Percentiles rank a stretch among this genome's conserved stretches.
Evolutionary conservation across 1,140 invertebrate genomes (phyloP).

Genomic region (Zaprionus africanus): DNA sequence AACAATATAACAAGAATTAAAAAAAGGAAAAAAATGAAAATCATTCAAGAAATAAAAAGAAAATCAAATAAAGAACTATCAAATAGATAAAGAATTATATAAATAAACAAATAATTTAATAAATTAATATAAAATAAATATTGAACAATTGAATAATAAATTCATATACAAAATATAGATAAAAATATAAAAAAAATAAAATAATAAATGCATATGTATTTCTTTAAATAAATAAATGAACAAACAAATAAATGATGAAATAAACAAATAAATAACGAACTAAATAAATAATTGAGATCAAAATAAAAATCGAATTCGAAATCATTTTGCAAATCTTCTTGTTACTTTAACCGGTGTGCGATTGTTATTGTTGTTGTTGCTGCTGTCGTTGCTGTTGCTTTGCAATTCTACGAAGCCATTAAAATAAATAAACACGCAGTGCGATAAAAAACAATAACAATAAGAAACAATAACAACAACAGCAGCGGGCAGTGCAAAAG

Average conservation of each 20-base stretch:
- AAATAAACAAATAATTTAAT: no score
- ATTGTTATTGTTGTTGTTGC: conserved; percentile 1
- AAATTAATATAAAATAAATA: no score
- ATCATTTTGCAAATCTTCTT: not conserved
- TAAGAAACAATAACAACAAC: not conserved
- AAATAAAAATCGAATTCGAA: not conserved
- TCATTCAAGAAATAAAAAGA: no score
- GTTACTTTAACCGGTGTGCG: conserved; percentile 17
- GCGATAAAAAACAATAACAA: conserved; percentile 22
- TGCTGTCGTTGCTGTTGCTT: not conserved
- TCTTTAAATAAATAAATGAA: not conserved
- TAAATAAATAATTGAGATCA: not conserved
- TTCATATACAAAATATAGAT: no score
- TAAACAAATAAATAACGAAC: not conserved
- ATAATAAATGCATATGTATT: not conserved
- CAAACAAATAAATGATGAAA: conserved; percentile 1
- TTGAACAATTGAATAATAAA: no score
- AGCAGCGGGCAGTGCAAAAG: not conserved
- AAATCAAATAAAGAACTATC: no score
- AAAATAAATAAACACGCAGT: not conserved
- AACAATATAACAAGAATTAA: no score
- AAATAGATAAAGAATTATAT: not conserved
- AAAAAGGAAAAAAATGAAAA: no score
- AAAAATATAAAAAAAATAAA: not conserved
- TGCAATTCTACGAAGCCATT: conserved; percentile 27